Base-by-base conservation (phyloP, 35 echinoderm and acorn worm species). In the Heliocidaris erythrogramma region DNA sequence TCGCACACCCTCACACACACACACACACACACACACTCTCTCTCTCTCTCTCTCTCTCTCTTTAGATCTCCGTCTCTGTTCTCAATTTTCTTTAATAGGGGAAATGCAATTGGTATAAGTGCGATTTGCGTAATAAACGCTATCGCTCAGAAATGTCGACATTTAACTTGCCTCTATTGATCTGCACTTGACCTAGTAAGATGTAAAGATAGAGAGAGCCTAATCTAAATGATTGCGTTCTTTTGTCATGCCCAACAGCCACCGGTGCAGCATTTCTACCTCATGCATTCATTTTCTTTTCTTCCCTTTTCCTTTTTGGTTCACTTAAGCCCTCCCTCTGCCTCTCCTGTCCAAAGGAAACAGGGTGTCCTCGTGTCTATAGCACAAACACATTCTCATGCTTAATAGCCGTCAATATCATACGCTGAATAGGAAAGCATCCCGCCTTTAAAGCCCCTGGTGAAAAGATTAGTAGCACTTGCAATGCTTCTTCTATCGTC, bases 201-300 rank as follows among this genome's bases (percentile, higher is more conserved):
- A 29, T 78, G 65, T 78, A 78, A 78, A 78, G 65, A 78, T 78
- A 78, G 21, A 78, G 65, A 78, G 65, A 18, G 65, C 18, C 21
- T 78, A 78, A 29, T 78, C 65, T 27, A 78, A 78, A 78, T 78
- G 65, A 78, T 78, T 78, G 65, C 65, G 65, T 78, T 78, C 65
- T 78, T 78, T 78, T 78, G 65, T 78, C 65, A 21, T 27, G 21
- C 65, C 27, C 65, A n/a, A 18, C 17, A 29, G 65, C 5, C 65
- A 78, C 21, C 65, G 65, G 27, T 78, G 21, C 65, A n/a, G 27
- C 4, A n/a, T 78, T 56, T 56, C 52, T 56, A 56, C 10, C 52
- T 56, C 52, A n/a, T 78, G 27, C 27, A 78, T 78, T 78, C 65
- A 78, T 78, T 78, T 27, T 7, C 21, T 3, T 3, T 78, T 78